Evolutionary conservation across 2,113 vertebrate species (phyloP).

Genomic region (Elgaria multicarinata): DNA sequence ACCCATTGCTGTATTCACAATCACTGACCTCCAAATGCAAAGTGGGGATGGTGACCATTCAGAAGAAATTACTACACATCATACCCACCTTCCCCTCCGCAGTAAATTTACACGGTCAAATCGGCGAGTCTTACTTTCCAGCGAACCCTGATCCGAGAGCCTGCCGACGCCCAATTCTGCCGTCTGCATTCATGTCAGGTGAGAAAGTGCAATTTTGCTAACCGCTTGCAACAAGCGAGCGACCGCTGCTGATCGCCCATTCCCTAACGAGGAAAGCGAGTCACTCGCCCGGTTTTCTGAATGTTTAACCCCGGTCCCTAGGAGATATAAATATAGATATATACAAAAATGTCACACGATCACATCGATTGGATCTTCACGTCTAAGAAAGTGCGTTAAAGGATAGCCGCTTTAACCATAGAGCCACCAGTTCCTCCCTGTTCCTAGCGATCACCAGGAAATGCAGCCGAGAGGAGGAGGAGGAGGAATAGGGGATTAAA

Average conservation of each 20-base stretch:
- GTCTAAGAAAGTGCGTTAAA: background rate
- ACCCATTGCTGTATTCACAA: no score
- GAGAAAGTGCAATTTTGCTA: background rate
- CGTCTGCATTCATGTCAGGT: background rate
- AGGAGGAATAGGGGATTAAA: constrained; percentile 12
- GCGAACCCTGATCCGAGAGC: background rate
- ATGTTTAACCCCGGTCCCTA: background rate
- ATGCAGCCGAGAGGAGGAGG: background rate
- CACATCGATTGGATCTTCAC: no score
- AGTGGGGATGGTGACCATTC: no score
- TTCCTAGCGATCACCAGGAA: constrained; percentile 42
- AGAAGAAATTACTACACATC: no score
- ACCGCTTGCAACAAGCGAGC: background rate
- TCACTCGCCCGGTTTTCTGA: background rate
- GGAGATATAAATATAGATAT: background rate
- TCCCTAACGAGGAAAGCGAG: background rate
- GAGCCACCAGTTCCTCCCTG: background rate
- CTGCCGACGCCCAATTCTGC: background rate
- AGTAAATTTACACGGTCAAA: background rate
- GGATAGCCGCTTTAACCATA: background rate
- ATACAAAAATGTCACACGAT: no score
- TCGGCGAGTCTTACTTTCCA: background rate
- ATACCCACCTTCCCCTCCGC: background rate
- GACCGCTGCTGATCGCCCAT: background rate
- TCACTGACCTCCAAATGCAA: no score